phyloP scores from a whole-genome alignment of 2,888 invertebrate genomes.

The Junonia oenone region DNA sequence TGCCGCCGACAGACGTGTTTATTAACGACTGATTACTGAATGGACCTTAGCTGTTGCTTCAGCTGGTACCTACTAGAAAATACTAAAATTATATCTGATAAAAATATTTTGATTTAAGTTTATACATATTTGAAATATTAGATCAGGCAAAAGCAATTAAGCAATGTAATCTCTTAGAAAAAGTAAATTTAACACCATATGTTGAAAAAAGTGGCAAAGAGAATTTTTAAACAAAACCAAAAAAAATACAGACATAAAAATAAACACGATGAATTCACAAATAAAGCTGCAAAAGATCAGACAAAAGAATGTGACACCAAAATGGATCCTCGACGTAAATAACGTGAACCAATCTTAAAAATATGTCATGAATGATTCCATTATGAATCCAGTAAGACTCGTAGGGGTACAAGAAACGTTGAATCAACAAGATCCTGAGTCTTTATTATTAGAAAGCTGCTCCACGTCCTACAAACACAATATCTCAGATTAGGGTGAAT shows the following conservation, averaged over 20 bases:
- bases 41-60: not conserved
- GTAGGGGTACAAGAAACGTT: constrained; percentile 18
- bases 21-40: constrained; percentile 7
- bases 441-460: constrained; percentile 35
- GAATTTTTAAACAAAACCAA: no score
- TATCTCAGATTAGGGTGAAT: constrained; percentile 46
- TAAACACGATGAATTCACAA: not conserved
- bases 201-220: no score
- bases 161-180: not conserved
- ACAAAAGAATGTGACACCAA: not conserved
- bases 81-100: not conserved
- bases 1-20: constrained; percentile 31
- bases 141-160: not conserved
- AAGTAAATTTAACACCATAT: no score
- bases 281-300: not conserved
- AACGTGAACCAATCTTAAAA: constrained; percentile 5
- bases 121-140: not conserved
- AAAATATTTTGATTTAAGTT: not conserved
- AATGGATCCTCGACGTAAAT: not conserved
- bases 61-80: not conserved
- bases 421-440: constrained; percentile 29
- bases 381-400: constrained; percentile 22
- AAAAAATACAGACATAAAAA: no score
- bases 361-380: constrained; percentile 17
- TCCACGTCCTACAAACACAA: constrained; percentile 43